phyloP scores from a whole-genome alignment of 2,113 vertebrate species.

The Parotia lawesii region DNA sequence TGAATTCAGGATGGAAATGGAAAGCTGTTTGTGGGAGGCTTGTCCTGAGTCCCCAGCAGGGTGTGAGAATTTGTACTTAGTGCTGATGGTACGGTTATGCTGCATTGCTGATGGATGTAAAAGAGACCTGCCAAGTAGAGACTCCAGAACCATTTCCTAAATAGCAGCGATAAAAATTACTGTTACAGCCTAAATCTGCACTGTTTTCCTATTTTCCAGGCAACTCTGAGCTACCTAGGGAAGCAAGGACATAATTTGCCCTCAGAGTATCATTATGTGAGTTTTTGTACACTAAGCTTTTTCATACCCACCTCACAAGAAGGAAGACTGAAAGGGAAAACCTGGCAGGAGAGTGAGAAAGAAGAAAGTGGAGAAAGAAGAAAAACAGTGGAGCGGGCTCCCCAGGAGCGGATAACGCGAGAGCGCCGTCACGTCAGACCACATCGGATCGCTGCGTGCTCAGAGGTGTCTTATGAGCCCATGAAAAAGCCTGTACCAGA shows the following conservation, averaged over 20 bases:
- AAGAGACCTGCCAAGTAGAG: slow-evolving; percentile 29
- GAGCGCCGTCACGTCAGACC: rapidly evolving
- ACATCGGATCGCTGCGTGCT: rapidly evolving
- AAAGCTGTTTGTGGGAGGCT: slow-evolving; percentile 42
- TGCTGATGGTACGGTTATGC: background rate
- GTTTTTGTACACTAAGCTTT: slow-evolving; percentile 7
- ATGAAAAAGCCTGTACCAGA: background rate
- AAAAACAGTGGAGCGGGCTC: background rate
- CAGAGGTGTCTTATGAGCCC: background rate
- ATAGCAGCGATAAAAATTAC: slow-evolving; percentile 33
- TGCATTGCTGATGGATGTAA: slow-evolving; percentile 26
- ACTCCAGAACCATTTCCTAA: slow-evolving; percentile 38
- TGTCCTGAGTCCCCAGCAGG: slow-evolving; percentile 22
- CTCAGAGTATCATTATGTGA: slow-evolving; percentile 15
- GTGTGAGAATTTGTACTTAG: slow-evolving; percentile 42
- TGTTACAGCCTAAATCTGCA: background rate
- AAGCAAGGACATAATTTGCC: background rate
- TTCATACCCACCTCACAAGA: slow-evolving; percentile 19
- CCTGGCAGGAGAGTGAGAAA: background rate
- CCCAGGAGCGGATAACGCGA: background rate
- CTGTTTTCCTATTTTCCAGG: slow-evolving; percentile 8
- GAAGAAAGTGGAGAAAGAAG: slow-evolving; percentile 12
- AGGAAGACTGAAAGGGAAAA: background rate
- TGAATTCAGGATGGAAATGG: slow-evolving; percentile 48
- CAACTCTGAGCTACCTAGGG: background rate